A percentile compares a stretch with the other conserved stretches of the same genome.
These are phyloP conservation scores for Lytechinus variegatus DNA, from an alignment of 35 echinoderm and acorn worm genomes.

Conservation along the genomic window DNA sequence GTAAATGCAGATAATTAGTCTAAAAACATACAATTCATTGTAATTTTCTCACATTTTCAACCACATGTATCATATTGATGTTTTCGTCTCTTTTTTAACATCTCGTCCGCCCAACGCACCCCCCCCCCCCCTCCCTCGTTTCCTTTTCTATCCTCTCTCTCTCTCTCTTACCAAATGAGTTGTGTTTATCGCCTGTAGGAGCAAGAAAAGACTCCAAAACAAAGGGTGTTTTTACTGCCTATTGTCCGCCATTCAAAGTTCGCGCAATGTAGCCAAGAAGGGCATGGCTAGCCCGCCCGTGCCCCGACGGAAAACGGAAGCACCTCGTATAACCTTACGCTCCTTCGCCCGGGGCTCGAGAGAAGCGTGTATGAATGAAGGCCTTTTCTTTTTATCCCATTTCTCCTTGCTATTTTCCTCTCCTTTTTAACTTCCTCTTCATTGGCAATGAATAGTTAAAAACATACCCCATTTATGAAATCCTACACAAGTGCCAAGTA, in stretches of 20 bases:
- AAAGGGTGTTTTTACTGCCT: not conserved
- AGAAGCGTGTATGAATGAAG: not conserved
- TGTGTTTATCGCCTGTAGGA: conserved; percentile 8
- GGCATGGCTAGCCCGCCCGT: conserved; percentile 4
- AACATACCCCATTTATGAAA: not conserved
- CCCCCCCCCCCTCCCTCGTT: not conserved
- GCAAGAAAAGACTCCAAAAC: not conserved
- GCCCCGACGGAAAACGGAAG: conserved; percentile 7
- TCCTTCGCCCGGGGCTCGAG: not conserved
- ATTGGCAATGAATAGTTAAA: not conserved
- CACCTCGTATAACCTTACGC: not conserved
- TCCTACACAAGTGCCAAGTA: not conserved
- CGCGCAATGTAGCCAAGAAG: not conserved
- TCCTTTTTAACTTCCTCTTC: not conserved
- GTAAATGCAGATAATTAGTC: no score
- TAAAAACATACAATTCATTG: no score
- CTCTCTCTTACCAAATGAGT: not conserved
- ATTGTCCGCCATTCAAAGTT: not conserved
- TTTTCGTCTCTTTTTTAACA: not conserved
- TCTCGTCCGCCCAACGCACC: not conserved
- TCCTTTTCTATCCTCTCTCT: not conserved
- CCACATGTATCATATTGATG: no score
- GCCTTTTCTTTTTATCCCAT: not conserved
- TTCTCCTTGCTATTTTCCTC: not conserved
- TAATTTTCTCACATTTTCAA: no score